These are phyloP conservation scores for Lucilia cuprina DNA, from an alignment of 1,140 invertebrate genomes.

Conservation along the genomic window DNA sequence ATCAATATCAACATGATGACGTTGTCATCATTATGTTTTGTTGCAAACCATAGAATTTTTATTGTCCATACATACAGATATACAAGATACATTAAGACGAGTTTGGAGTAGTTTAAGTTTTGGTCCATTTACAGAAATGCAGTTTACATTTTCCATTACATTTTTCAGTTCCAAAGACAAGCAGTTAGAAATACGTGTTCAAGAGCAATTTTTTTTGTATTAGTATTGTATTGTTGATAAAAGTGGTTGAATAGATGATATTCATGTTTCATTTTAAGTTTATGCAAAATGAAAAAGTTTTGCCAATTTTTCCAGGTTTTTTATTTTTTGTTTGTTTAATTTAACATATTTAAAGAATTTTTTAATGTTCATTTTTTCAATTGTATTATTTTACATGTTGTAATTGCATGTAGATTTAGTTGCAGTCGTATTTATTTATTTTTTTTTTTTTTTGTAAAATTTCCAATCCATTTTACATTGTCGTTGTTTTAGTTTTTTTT, in stretches of 20 bases:
- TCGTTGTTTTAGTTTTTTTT: slow-evolving; percentile 17
- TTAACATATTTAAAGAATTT: neutral
- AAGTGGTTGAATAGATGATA: neutral
- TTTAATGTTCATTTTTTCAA: neutral
- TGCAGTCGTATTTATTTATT: slow-evolving; percentile 6
- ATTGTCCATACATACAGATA: too few relatives aligned
- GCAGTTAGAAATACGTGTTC: slow-evolving; percentile 49
- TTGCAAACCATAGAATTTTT: neutral
- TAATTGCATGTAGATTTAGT: neutral
- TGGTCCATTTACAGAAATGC: neutral
- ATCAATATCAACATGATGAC: neutral
- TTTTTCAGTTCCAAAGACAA: neutral
- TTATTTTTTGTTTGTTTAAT: too few relatives aligned
- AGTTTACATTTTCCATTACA: neutral
- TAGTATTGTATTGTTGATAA: neutral
- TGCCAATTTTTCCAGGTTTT: too few relatives aligned
- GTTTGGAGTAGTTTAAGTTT: neutral
- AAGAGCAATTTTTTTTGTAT: slow-evolving; percentile 44
- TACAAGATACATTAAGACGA: neutral
- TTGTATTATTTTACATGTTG: neutral
- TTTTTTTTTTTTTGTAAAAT: slow-evolving; percentile 11
- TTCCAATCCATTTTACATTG: slow-evolving; percentile 19
- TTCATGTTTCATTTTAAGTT: neutral
- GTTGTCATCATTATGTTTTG: neutral
- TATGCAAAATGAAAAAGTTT: too few relatives aligned